phyloP scores from a whole-genome alignment of 1,140 invertebrate species.

The Hydropsyche tenuis region DNA sequence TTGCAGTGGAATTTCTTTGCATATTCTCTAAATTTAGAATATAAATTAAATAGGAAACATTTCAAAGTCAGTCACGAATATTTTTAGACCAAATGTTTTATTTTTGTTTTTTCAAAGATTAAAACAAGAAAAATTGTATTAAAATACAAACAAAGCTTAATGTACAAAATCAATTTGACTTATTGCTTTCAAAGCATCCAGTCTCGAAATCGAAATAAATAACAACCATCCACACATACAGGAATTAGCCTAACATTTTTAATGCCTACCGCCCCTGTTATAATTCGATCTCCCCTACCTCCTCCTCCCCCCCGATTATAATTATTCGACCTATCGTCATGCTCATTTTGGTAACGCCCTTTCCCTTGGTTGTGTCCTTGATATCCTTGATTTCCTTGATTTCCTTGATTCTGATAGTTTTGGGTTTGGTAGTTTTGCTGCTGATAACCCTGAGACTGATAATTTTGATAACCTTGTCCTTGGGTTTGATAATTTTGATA shows the following conservation, averaged over 20 bases:
- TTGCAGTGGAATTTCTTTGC: too few relatives aligned
- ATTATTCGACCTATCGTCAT: constrained; percentile 53
- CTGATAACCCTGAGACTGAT: constrained; percentile 43
- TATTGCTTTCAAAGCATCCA: too few relatives aligned
- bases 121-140: too few relatives aligned
- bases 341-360: constrained; percentile 56
- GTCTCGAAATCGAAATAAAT: too few relatives aligned
- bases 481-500: constrained; percentile 50
- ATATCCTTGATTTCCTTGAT: constrained; percentile 32
- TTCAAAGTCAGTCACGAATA: too few relatives aligned
- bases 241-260: neutral
- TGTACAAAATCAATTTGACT: too few relatives aligned
- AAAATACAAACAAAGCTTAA: too few relatives aligned
- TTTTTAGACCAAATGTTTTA: too few relatives aligned
- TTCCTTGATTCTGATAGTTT: constrained; percentile 35
- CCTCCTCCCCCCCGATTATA: constrained; percentile 26
- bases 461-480: constrained; percentile 33
- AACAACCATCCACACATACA: too few relatives aligned
- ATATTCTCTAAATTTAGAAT: too few relatives aligned
- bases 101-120: too few relatives aligned
- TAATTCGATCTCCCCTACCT: constrained; percentile 44
- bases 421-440: constrained; percentile 17
- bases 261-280: constrained; percentile 45
- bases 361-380: constrained; percentile 42
- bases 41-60: too few relatives aligned